Conservation (phyloP, 2,113 vertebrate species). For the Orthonyx spaldingii region DNA sequence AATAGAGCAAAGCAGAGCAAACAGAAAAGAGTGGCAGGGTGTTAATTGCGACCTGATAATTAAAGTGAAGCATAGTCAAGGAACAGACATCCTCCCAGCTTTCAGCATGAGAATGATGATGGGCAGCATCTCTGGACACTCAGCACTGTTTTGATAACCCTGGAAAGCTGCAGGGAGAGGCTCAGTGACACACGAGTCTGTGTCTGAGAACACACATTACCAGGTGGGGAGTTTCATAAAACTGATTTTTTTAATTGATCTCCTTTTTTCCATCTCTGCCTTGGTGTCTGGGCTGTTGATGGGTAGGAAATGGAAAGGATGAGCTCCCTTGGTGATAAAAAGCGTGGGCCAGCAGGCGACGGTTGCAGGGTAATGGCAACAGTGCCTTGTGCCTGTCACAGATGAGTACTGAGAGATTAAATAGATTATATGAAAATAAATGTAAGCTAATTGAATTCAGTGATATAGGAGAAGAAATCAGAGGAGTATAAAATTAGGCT, state of each 20-base stretch:
- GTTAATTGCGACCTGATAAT: constrained; percentile 39
- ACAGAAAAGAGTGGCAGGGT: constrained; percentile 5
- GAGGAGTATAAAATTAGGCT: not conserved
- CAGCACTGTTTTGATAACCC: not conserved
- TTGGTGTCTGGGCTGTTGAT: not conserved
- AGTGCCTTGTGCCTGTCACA: not conserved
- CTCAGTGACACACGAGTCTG: not conserved
- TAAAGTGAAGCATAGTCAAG: not conserved
- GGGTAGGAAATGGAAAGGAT: not conserved
- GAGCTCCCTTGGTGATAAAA: not conserved
- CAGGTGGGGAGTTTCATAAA: not conserved
- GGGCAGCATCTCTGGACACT: not conserved
- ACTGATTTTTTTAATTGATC: not conserved
- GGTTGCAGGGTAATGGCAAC: not conserved
- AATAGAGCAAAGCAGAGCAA: not conserved
- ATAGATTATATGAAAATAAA: constrained; percentile 8
- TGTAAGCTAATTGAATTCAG: constrained; percentile 13
- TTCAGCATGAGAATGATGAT: not conserved
- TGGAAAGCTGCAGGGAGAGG: not conserved
- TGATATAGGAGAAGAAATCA: not conserved
- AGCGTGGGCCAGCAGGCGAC: accelerated
- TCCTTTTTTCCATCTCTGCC: not conserved
- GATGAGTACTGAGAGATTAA: not conserved
- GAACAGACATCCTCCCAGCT: not conserved
- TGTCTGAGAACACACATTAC: not conserved